Evolutionary conservation across 2,797 vertebrate genomes (phyloP).

Genomic region (Pelochelys cantorii): DNA sequence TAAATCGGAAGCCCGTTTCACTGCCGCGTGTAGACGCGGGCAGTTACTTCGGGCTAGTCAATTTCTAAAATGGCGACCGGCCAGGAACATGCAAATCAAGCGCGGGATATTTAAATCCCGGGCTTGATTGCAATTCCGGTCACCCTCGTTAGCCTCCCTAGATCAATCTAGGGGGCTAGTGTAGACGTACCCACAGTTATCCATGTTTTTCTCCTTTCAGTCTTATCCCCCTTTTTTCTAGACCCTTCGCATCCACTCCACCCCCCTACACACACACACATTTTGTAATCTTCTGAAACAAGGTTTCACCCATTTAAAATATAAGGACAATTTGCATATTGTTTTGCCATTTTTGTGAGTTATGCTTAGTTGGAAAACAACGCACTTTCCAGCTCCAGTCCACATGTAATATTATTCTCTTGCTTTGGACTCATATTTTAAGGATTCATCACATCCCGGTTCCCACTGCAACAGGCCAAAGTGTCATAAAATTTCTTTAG

Average conservation of each 20-base stretch:
- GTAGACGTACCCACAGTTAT: no score
- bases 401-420: not conserved
- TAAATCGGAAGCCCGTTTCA: no score
- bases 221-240: not conserved
- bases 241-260: not conserved
- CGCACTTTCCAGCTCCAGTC: not conserved
- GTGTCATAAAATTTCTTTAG: not conserved
- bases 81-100: no score
- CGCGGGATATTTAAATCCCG: no score
- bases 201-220: not conserved
- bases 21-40: no score
- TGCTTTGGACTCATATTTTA: not conserved
- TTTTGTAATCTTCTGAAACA: not conserved
- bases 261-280: not conserved
- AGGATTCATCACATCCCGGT: not conserved
- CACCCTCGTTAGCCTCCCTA: no score
- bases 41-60: no score
- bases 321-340: not conserved
- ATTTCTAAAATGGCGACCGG: no score
- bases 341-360: not conserved
- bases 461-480: not conserved
- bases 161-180: no score
- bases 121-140: no score
- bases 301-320: not conserved
- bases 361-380: not conserved